These are phyloP conservation scores for Melieria omissa DNA, from an alignment of 2,888 invertebrate species.

Conservation along the genomic window DNA sequence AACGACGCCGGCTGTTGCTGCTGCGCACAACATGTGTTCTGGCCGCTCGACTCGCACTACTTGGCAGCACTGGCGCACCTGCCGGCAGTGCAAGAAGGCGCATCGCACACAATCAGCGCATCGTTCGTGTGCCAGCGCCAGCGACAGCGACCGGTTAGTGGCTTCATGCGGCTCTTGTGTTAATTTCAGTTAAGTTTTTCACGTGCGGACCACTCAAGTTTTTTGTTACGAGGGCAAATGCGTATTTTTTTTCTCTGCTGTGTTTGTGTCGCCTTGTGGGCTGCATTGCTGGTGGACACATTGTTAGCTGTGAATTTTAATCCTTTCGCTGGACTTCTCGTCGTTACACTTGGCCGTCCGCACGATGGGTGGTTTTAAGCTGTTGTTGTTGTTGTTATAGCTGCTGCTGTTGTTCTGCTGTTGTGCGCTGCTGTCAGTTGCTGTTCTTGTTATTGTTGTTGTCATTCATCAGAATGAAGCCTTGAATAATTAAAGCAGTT, in stretches of 20 bases:
- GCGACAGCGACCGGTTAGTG: background rate
- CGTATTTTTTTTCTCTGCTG: too few relatives aligned
- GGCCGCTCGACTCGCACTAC: too few relatives aligned
- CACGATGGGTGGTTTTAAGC: constrained; percentile 21
- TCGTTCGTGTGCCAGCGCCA: background rate
- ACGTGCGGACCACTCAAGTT: too few relatives aligned
- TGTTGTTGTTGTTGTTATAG: constrained; percentile 14
- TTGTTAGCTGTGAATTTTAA: constrained; percentile 4
- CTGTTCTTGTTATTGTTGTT: constrained; percentile 11
- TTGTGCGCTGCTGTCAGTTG: constrained; percentile 3
- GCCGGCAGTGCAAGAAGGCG: too few relatives aligned
- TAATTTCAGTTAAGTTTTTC: too few relatives aligned
- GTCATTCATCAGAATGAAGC: constrained; percentile 34
- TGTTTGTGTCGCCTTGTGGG: too few relatives aligned
- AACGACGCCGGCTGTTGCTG: too few relatives aligned
- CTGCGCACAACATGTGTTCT: too few relatives aligned
- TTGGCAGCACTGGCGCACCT: too few relatives aligned
- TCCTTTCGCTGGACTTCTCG: constrained; percentile 18
- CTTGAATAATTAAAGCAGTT: constrained; percentile 33
- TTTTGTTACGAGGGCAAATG: too few relatives aligned
- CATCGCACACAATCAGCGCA: background rate
- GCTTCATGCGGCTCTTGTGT: too few relatives aligned
- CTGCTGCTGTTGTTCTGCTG: constrained; percentile 26
- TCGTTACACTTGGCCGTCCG: constrained; percentile 3
- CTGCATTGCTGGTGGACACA: background rate